These are phyloP conservation scores for Bolborhynchus lineola DNA, from an alignment of 2,113 vertebrate species.

Conservation along the genomic window DNA sequence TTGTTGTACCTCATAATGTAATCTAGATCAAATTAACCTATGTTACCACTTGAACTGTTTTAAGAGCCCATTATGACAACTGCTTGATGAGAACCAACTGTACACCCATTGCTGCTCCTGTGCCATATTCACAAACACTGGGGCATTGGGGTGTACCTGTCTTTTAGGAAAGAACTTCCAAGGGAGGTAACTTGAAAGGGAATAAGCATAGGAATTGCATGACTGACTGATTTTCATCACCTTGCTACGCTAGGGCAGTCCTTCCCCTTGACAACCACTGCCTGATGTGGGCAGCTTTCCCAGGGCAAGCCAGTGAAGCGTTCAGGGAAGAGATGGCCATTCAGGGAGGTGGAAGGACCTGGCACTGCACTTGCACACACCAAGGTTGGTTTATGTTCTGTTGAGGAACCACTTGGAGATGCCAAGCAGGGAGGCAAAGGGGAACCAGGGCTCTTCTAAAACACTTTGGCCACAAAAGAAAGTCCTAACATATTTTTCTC, in stretches of 20 bases:
- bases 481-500: background rate
- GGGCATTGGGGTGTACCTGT: too few relatives aligned
- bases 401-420: background rate
- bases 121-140: fast-evolving
- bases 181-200: background rate
- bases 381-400: background rate
- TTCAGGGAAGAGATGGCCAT: background rate
- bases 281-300: background rate
- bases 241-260: background rate
- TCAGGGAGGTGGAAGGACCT: background rate
- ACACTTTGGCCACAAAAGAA: background rate
- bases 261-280: fast-evolving
- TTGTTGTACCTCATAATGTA: background rate
- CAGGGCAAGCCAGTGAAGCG: background rate
- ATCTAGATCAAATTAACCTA: background rate
- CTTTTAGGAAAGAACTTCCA: background rate
- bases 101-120: background rate
- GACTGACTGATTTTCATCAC: background rate
- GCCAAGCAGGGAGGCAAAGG: background rate
- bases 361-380: fast-evolving
- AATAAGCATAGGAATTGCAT: background rate
- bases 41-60: background rate
- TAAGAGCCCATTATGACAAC: background rate
- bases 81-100: background rate
- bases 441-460: constrained; percentile 1